Percentiles rank a stretch among this genome's conserved stretches.
phyloP scores from a whole-genome alignment of 2,888 invertebrate genomes.

The Odontothrips loti region DNA sequence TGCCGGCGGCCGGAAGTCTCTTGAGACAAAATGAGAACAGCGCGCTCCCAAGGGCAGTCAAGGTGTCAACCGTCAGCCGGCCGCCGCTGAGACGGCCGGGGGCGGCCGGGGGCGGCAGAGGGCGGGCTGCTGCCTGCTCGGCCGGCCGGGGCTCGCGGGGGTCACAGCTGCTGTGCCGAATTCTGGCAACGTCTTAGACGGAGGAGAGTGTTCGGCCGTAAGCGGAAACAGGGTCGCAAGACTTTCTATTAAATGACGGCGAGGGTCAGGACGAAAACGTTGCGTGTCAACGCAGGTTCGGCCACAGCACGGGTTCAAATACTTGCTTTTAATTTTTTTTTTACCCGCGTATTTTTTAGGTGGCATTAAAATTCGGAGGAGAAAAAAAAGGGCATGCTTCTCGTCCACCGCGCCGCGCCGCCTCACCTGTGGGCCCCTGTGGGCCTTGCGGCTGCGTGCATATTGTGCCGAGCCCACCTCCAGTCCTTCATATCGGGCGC shows the following conservation, averaged over 20 bases:
- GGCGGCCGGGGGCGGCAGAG: not conserved
- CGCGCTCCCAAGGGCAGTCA: conserved; percentile 21
- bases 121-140: no score
- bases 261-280: not conserved
- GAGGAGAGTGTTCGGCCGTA: no score
- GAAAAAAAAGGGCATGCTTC: no score
- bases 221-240: not conserved
- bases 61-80: conserved; percentile 21
- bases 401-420: not conserved
- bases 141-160: no score
- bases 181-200: not conserved
- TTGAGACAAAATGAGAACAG: conserved; percentile 25
- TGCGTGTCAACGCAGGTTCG: not conserved
- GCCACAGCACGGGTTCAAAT: not conserved
- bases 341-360: not conserved
- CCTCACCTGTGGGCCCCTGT: not conserved
- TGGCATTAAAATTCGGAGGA: not conserved
- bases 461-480: not conserved
- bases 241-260: not conserved
- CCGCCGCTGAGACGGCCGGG: not conserved
- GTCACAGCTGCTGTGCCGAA: not conserved
- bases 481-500: not conserved
- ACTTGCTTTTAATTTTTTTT: not conserved
- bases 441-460: not conserved
- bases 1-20: not conserved